phyloP scores from a whole-genome alignment of 1,140 invertebrate genomes.

The Magallana gigas region DNA sequence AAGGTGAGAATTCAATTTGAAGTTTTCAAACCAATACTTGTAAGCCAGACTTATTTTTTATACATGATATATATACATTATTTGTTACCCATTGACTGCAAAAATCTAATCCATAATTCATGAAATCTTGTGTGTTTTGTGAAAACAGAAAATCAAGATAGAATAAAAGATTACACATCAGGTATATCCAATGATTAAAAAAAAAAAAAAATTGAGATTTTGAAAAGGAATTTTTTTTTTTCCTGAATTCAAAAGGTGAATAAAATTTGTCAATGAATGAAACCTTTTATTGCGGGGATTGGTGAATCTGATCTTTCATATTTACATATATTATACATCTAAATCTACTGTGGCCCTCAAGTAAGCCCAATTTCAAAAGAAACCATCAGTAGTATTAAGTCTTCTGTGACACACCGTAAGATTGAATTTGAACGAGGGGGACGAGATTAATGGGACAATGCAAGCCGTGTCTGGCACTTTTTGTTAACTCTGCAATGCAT shows the following conservation, averaged over 20 bases:
- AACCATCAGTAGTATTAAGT: neutral
- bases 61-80: neutral
- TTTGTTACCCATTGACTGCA: constrained; percentile 11
- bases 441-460: neutral
- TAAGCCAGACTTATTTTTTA: neutral
- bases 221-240: neutral
- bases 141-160: neutral
- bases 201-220: neutral
- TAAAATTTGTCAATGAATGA: constrained; percentile 27
- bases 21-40: neutral
- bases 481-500: neutral
- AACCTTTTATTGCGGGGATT: neutral
- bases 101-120: constrained; percentile 23
- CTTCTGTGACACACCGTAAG: neutral
- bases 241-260: neutral
- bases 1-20: constrained; percentile 9
- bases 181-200: constrained; percentile 2
- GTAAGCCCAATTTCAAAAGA: neutral
- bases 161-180: neutral
- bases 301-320: constrained; percentile 1
- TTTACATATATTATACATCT: constrained; percentile 30
- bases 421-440: neutral
- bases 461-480: constrained; percentile 14
- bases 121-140: neutral
- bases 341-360: neutral